Base-by-base conservation (phyloP, 2,113 vertebrate genomes). In the Strigops habroptila region DNA sequence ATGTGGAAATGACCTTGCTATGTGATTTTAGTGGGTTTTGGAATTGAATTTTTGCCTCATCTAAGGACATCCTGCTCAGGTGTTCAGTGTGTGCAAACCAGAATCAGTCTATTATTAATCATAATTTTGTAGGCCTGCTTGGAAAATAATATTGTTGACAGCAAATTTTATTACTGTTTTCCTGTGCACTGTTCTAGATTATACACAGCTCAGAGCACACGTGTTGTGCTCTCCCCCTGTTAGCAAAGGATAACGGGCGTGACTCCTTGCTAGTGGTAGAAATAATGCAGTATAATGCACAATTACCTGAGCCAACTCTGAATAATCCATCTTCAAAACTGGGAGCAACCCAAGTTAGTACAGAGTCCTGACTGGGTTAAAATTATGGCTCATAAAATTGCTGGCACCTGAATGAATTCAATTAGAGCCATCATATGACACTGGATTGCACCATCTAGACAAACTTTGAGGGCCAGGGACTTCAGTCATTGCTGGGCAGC, bases 211-310 rank as follows among this genome's bases (percentile, higher is more conserved):
- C 57, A 88, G 49, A 62, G n/a, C 76, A 76, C 7, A 41, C 17
- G 22, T 21, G 4, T 33, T 30, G 10, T 53, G 13, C 10, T 69
- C 15, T 87, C 3, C 2, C 7, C 10, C 14, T 73, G 51, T 76
- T 74, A 86, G 75, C 37, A 90, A 88, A 60, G 23, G 2, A 3
- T 57, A 71, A 44, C 0, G 0, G 12, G 4, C 0, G 0, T 57
- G 19, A 44, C 18, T 73, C 14, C 30, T 48, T 65, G 28, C 10
- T 62, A 28, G 43, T 57, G 48, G 21, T 35, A 87, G 33, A 64
- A 87, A 85, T 39, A 87, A 76, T 43, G 10, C 18, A 73, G 27
- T 41, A 17, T 69, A 64, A 12, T 25, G 30, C 39, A 65, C 24
- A 31, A 6, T 18, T 77, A 31, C 41, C 52, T 49, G 33, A 93